Evolutionary conservation across 1,140 invertebrate species (phyloP).

Genomic region (Diabrotica undecimpunctata): DNA sequence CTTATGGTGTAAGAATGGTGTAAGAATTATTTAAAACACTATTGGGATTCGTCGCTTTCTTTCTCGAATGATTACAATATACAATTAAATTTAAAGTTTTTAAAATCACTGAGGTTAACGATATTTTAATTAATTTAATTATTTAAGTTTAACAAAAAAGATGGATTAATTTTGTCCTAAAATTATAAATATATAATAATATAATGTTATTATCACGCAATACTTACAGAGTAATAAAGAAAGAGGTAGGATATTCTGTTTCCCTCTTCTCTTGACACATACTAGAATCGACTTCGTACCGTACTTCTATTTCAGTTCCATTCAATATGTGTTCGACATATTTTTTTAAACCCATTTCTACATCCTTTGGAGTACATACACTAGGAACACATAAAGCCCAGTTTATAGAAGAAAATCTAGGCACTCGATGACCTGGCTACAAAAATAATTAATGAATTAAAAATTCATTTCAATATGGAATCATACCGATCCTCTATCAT

Average conservation of each 20-base stretch:
- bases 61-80: no score
- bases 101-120: no score
- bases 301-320: slow-evolving; percentile 51
- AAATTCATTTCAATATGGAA: no score
- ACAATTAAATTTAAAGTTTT: no score
- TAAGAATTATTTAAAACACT: no score
- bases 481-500: no score
- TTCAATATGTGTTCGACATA: slow-evolving; percentile 32
- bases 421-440: slow-evolving; percentile 62
- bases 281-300: slow-evolving; percentile 52
- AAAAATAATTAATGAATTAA: slow-evolving; percentile 33
- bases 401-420: slow-evolving; percentile 57
- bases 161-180: no score
- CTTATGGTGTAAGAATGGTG: no score
- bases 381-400: slow-evolving; percentile 62
- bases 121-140: no score
- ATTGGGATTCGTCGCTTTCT: no score
- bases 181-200: no score
- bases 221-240: slow-evolving; percentile 51
- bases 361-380: slow-evolving; percentile 55
- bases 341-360: slow-evolving; percentile 51
- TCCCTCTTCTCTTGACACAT: slow-evolving; percentile 53
- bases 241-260: slow-evolving; percentile 43
- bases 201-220: neutral
- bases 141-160: no score